These are phyloP conservation scores for Dendrocincla fuliginosa DNA, from an alignment of 2,797 vertebrate species.

Conservation along the genomic window DNA sequence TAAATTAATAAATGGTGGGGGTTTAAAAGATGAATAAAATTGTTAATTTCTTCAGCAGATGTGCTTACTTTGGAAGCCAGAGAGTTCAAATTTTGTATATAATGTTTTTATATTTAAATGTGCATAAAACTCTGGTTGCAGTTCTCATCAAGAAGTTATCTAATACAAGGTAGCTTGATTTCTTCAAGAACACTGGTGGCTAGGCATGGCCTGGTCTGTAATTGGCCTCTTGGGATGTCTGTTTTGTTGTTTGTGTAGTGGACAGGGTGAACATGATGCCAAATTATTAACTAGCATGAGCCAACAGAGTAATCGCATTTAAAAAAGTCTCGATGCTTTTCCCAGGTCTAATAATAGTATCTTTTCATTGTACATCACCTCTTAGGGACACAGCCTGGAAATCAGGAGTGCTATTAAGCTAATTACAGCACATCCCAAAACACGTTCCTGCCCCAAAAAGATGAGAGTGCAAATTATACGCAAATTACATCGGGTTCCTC, in stretches of 20 bases:
- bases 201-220: background rate
- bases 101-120: background rate
- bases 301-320: background rate
- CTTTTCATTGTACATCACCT: background rate
- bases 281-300: background rate
- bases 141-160: background rate
- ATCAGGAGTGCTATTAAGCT: background rate
- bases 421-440: background rate
- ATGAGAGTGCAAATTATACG: background rate
- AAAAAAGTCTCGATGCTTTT: background rate
- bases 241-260: background rate
- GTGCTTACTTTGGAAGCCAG: background rate
- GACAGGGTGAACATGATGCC: background rate
- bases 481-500: background rate
- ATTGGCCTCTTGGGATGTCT: constrained; percentile 6
- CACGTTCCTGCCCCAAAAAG: background rate
- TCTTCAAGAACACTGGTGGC: background rate
- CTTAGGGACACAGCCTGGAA: background rate
- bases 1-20: background rate
- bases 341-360: background rate
- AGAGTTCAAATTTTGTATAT: background rate
- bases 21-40: background rate
- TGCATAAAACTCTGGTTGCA: background rate
- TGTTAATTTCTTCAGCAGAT: background rate
- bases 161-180: background rate